phyloP scores from a whole-genome alignment of 2,888 invertebrate genomes.

The Pseudanteris insignis region DNA sequence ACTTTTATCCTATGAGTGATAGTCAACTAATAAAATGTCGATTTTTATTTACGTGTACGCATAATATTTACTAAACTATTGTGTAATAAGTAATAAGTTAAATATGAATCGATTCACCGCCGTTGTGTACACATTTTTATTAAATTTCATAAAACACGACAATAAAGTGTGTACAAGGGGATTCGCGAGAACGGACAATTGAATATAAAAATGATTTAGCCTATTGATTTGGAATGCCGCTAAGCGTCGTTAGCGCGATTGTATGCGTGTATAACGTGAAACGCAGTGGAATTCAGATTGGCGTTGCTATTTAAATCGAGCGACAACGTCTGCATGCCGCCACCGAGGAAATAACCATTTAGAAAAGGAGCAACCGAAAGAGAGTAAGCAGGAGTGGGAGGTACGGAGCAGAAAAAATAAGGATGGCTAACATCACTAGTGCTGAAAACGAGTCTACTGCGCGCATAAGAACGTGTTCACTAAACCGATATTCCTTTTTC shows the following conservation, averaged over 20 bases:
- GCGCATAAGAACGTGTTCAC: slow-evolving; percentile 22
- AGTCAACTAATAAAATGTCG: no score
- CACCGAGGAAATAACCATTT: slow-evolving; percentile 44
- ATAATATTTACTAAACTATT: no score
- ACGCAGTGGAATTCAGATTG: slow-evolving; percentile 47
- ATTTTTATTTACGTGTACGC: no score
- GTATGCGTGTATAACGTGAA: slow-evolving; percentile 42
- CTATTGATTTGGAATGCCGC: slow-evolving; percentile 39
- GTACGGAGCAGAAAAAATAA: slow-evolving; percentile 20
- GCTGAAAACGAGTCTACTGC: slow-evolving; percentile 26
- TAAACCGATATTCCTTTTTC: slow-evolving; percentile 20
- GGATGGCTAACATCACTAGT: slow-evolving; percentile 25
- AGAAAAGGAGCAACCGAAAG: slow-evolving; percentile 40
- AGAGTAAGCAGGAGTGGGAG: slow-evolving; percentile 26
- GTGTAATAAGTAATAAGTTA: no score
- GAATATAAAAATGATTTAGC: no score
- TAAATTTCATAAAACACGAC: no score
- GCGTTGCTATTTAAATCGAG: slow-evolving; percentile 46
- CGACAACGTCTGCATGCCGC: slow-evolving; percentile 44
- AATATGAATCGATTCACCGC: no score
- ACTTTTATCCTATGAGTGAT: no score
- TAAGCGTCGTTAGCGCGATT: slow-evolving; percentile 18
- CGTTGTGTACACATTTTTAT: slow-evolving; percentile 21
- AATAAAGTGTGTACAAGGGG: no score
- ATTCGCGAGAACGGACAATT: no score